These are phyloP conservation scores for Aurelia sp. DNA, from an alignment of 30 jellyfish, hydroid and myxozoan species.

Conservation along the genomic window DNA sequence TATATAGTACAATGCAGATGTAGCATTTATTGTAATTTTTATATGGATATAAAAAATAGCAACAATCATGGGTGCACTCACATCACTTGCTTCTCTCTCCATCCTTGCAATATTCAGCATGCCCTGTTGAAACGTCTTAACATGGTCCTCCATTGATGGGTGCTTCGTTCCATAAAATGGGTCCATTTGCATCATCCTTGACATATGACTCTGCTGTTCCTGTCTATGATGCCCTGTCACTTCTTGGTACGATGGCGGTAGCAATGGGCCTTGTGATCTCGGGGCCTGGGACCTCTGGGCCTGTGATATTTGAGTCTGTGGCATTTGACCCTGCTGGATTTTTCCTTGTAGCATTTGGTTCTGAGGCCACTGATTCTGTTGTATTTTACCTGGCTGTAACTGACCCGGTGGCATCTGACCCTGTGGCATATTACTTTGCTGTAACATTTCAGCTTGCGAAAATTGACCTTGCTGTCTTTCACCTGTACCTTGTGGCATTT, in stretches of 20 bases:
- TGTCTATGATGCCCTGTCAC: neutral
- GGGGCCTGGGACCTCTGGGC: conserved; percentile 22
- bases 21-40: too few relatives aligned
- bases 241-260: neutral
- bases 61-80: neutral
- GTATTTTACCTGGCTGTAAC: neutral
- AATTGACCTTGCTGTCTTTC: too few relatives aligned
- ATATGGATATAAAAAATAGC: too few relatives aligned
- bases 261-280: conserved; percentile 19
- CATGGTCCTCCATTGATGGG: neutral
- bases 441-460: too few relatives aligned
- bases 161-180: neutral
- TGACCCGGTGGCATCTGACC: conserved; percentile 11
- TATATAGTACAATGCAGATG: too few relatives aligned
- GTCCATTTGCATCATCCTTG: neutral
- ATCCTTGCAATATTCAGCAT: conserved; percentile 31
- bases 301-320: conserved; percentile 2
- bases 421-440: neutral
- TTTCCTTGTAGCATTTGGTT: conserved; percentile 1
- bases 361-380: conserved; percentile 6
- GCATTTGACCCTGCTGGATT: conserved; percentile 22
- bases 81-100: conserved; percentile 37
- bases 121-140: conserved; percentile 43
- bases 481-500: too few relatives aligned
- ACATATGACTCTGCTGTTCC: neutral